Percentiles rank a stretch among this genome's conserved stretches.
Conservation (phyloP, 2,797 vertebrate genomes). For the Coracias cyanogaster region DNA sequence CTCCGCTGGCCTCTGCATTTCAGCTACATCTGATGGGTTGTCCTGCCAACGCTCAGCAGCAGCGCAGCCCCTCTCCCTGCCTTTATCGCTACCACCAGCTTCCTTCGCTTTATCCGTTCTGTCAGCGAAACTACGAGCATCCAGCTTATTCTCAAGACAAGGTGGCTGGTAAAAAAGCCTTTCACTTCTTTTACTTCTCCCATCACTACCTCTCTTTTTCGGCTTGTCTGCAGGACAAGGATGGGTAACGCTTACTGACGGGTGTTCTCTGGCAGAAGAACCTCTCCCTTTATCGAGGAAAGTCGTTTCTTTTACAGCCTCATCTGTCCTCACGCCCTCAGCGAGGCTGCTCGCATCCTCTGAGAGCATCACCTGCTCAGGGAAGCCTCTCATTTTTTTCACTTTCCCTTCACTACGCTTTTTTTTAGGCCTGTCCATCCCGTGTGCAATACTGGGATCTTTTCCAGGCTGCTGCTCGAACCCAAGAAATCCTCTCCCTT, state of each 20-base stretch:
- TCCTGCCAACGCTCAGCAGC: not conserved
- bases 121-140: not conserved
- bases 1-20: not conserved
- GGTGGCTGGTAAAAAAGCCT: constrained; percentile 41
- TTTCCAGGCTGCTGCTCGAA: not conserved
- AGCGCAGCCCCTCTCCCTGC: not conserved
- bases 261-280: not conserved
- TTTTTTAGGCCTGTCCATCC: not conserved
- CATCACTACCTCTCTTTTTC: constrained; percentile 24
- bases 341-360: not conserved
- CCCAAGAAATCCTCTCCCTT: not conserved
- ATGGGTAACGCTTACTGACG: accelerated
- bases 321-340: not conserved
- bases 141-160: not conserved
- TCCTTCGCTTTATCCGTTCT: not conserved
- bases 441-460: not conserved
- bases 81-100: not conserved
- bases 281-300: not conserved
- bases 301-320: not conserved
- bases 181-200: constrained; percentile 30
- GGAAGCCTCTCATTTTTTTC: not conserved
- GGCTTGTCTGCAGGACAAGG: not conserved
- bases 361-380: not conserved
- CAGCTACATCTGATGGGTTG: not conserved
- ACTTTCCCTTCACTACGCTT: constrained; percentile 13